A percentile compares a stretch with the other conserved stretches of the same genome.
These are phyloP conservation scores for Sciurus vulgaris DNA, from an alignment of 2,797 vertebrate species.

Conservation along the genomic window DNA sequence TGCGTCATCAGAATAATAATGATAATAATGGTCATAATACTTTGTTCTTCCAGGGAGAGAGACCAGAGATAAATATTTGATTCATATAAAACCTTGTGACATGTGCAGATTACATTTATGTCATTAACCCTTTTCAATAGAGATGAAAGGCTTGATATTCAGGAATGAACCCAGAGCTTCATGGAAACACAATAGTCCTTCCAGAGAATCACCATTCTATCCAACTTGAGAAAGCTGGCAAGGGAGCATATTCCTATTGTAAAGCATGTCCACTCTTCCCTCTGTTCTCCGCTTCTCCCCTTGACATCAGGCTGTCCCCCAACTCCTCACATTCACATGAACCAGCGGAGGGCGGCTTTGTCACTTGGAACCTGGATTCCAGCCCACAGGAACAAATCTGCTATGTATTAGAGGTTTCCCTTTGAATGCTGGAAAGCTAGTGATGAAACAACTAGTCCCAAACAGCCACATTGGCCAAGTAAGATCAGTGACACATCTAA, in stretches of 20 bases:
- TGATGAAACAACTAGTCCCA: not conserved
- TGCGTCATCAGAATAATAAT: not conserved
- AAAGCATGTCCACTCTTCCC: not conserved
- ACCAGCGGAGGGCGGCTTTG: not conserved
- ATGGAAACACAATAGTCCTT: too few relatives aligned
- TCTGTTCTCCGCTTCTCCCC: not conserved
- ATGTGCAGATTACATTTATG: not conserved
- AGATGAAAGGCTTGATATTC: not conserved
- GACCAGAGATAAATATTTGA: not conserved
- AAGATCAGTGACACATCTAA: not conserved
- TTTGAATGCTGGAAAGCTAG: not conserved
- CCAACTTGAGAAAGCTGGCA: not conserved
- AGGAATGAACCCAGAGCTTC: constrained; percentile 21
- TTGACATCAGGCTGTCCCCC: not conserved
- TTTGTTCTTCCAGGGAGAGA: not conserved
- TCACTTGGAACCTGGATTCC: not conserved
- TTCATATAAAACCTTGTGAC: not conserved
- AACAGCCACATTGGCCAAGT: not conserved
- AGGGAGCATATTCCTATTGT: not conserved
- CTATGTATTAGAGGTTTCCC: not conserved
- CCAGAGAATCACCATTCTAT: not conserved
- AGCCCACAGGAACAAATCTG: not conserved
- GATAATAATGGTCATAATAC: not conserved
- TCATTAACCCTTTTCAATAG: not conserved
- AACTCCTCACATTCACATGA: not conserved